Conservation (phyloP, 1,140 invertebrate genomes). For the Musca domestica region DNA sequence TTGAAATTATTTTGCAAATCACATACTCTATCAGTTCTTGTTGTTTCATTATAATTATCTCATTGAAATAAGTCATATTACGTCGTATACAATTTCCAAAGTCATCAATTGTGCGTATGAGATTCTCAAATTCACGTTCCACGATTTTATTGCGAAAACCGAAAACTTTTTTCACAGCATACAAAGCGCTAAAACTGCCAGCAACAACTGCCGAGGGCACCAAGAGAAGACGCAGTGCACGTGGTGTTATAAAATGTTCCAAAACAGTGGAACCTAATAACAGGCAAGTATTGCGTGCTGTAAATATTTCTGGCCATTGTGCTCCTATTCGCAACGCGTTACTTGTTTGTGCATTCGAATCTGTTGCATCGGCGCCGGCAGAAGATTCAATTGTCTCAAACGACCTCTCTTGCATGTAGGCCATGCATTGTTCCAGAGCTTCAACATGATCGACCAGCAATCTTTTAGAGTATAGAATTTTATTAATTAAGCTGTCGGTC, state of each 20-base stretch:
- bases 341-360: too few relatives aligned
- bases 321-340: not conserved
- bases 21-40: conserved; percentile 48
- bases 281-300: conserved; percentile 38
- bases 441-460: conserved; percentile 51
- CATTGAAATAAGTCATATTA: conserved; percentile 53
- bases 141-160: conserved; percentile 49
- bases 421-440: conserved; percentile 45
- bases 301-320: conserved; percentile 30
- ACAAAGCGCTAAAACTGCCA: conserved; percentile 40
- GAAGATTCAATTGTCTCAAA: not conserved
- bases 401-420: conserved; percentile 26
- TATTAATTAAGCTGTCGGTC: conserved; percentile 39
- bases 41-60: conserved; percentile 52
- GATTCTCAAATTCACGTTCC: conserved; percentile 44
- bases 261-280: conserved; percentile 40
- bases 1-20: not conserved
- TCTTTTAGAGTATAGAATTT: conserved; percentile 47
- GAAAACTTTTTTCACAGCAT: conserved; percentile 43
- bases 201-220: conserved; percentile 36
- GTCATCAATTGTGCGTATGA: conserved; percentile 48
- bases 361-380: not conserved
- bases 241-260: conserved; percentile 44
- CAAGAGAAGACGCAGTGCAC: conserved; percentile 34
- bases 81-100: conserved; percentile 51